Base-by-base conservation (phyloP, 2,888 invertebrate species). In the Polymixis lichenea region DNA sequence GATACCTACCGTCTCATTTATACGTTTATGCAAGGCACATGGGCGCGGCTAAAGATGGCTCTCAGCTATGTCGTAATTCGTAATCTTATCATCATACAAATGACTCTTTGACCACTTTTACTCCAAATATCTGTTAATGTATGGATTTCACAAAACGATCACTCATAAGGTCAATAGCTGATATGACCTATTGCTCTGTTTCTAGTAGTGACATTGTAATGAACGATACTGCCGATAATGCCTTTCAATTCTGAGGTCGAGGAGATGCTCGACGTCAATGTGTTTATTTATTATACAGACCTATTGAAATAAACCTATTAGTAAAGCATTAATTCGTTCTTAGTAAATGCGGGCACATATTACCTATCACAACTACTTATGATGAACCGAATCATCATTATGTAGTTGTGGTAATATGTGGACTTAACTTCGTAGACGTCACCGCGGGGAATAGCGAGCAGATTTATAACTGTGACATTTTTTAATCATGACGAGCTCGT, bases 121-220 rank as follows among this genome's bases (percentile, higher is more conserved):
- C 71, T 78, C 68, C 22, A 77, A 75, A 87, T 71, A 69, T 71
- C 58, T n/a, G 62, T 82, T 53, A 56, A 71, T 49, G 66, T 69
- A 61, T 74, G 22, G 25, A 73, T 85, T 80, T 75, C 69, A 67
- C 46, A 80, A 71, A 78, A 82, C 67, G 65, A 77, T 77, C 56
- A 71, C 70, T 75, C 28, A 56, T 82, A 86, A 86, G 74, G 86
- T 86, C 76, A 84, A 75, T 72, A 69, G 70, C 22, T 75, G n/a
- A 49, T 73, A 79, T 75, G 67, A 74, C 78, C 66, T 79, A 76
- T 82, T 86, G 75, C 72, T 86, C 73, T 74, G 72, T 60, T 78
- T 86, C 65, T 78, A 70, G 55, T 60, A 81, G 46, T 78, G 71
- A 80, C 58, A 78, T 82, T 84, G 78, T 66, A 64, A 38, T 77